Evolutionary conservation across 2,113 vertebrate species (phyloP).

Genomic region (Microcebus griseorufus): DNA sequence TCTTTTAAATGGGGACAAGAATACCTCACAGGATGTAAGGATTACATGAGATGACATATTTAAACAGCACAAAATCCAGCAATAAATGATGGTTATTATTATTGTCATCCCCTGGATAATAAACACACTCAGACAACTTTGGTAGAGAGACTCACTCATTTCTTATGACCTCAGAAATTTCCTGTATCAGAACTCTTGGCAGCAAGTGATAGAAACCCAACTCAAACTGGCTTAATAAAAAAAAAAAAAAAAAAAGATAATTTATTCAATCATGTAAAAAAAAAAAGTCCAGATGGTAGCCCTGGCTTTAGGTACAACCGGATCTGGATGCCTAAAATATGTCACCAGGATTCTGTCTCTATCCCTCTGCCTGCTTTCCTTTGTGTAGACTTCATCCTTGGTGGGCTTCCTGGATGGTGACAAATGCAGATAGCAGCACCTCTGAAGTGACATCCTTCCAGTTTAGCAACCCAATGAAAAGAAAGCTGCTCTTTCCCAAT

Average conservation of each 20-base stretch:
- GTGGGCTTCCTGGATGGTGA: not conserved
- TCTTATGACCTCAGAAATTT: not conserved
- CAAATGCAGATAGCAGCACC: not conserved
- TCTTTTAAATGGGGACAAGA: not conserved
- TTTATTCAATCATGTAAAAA: not conserved
- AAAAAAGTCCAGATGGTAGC: not conserved
- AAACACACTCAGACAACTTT: not conserved
- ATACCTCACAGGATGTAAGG: not conserved
- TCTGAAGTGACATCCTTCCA: not conserved
- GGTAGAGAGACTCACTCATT: not conserved
- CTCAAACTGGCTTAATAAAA: not conserved
- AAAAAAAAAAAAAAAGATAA: not conserved
- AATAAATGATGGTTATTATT: not conserved
- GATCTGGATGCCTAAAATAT: not conserved
- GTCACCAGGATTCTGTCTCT: not conserved
- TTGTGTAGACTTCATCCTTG: not conserved
- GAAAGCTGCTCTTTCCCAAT: not conserved
- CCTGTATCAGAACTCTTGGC: not conserved
- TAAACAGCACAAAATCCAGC: not conserved
- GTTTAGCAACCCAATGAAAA: not conserved
- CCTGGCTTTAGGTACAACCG: not conserved
- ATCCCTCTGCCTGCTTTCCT: not conserved
- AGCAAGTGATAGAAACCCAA: not conserved
- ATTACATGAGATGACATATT: not conserved
- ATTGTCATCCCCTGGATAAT: not conserved